Conservation (phyloP, 1,140 invertebrate genomes). For the Bombus affinis region DNA sequence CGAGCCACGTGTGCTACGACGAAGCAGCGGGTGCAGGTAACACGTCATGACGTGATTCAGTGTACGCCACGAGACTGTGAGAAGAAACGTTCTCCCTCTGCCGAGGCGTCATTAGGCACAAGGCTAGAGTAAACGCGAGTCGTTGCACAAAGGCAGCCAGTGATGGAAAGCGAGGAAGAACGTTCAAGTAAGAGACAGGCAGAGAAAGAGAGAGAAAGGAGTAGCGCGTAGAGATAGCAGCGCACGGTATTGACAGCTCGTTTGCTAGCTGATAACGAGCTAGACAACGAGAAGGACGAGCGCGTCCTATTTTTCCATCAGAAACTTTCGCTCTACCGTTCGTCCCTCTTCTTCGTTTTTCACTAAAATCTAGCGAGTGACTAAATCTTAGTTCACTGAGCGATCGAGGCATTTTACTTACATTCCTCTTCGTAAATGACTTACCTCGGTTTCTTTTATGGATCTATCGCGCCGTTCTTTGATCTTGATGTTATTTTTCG, state of each 20-base stretch:
- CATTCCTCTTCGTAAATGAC: too few species aligned
- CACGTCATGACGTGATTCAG: slow-evolving; percentile 41
- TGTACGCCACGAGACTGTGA: slow-evolving; percentile 42
- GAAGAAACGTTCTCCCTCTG: slow-evolving; percentile 67
- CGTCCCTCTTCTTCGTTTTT: too few species aligned
- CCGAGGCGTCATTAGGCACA: slow-evolving; percentile 73
- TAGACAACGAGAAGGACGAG: neutral
- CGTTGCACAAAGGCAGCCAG: slow-evolving; percentile 62
- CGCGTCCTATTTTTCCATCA: neutral
- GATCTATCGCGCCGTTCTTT: too few species aligned
- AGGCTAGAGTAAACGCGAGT: slow-evolving; percentile 71
- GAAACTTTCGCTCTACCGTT: neutral
- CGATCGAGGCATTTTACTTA: too few species aligned
- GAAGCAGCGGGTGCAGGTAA: slow-evolving; percentile 28
- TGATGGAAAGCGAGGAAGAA: slow-evolving; percentile 4
- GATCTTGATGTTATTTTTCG: too few species aligned
- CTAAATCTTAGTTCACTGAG: too few species aligned
- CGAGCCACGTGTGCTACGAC: slow-evolving; percentile 16
- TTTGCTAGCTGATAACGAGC: neutral
- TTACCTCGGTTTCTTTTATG: too few species aligned
- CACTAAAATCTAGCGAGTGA: too few species aligned
- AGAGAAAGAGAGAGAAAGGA: neutral
- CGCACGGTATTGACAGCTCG: neutral
- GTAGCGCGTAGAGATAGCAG: neutral
- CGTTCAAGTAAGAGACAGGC: neutral